phyloP scores from a whole-genome alignment of 2,888 invertebrate genomes.

The Silvanus unidentatus region DNA sequence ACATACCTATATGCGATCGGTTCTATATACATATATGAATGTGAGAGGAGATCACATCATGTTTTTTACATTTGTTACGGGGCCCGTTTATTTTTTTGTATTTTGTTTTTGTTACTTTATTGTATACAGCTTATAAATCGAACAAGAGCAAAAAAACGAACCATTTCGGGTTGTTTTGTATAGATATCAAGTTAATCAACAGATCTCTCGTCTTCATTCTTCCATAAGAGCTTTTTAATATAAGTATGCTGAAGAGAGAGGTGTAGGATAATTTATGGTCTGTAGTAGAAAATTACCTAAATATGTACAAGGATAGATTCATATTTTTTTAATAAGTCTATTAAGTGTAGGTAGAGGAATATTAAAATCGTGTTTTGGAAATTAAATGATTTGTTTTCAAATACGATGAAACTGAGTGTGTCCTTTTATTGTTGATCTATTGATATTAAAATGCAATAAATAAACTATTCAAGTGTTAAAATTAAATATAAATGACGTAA shows the following conservation, averaged over 20 bases:
- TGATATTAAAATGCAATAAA: no score
- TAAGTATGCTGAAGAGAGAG: not conserved
- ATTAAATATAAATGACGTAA: no score
- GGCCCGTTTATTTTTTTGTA: no score
- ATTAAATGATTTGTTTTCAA: no score
- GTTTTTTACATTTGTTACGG: conserved; percentile 12
- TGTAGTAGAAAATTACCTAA: conserved; percentile 24
- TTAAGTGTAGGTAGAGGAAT: conserved; percentile 2
- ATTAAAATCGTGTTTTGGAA: not conserved
- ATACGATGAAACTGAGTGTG: no score
- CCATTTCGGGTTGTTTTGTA: conserved; percentile 8
- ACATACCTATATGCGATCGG: no score
- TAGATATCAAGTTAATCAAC: conserved; percentile 26
- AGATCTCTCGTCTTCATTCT: conserved; percentile 20
- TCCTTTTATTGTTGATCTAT: no score
- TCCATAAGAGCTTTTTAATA: not conserved
- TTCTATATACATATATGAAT: no score
- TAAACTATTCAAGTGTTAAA: no score
- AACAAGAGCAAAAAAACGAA: not conserved
- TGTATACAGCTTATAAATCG: conserved; percentile 7
- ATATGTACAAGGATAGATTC: conserved; percentile 12
- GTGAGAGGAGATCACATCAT: conserved; percentile 1
- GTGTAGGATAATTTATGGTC: conserved; percentile 25
- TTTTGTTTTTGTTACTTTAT: not conserved
- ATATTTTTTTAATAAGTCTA: conserved; percentile 1